phyloP scores from a whole-genome alignment of 2,888 invertebrate genomes.

The Thumatha senex region DNA sequence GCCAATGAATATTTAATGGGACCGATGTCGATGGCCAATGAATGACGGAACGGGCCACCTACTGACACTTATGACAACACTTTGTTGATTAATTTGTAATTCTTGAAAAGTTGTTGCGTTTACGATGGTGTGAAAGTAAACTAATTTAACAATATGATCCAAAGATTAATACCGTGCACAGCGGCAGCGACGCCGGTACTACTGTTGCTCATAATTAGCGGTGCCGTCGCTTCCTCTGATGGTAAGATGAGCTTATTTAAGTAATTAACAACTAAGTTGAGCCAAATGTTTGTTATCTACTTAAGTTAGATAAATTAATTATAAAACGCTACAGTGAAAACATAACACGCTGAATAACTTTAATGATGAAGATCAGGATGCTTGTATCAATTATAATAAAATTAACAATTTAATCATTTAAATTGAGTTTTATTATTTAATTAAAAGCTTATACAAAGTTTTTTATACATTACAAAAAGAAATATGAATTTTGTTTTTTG shows the following conservation, averaged over 20 bases:
- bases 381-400: neutral
- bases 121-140: constrained; percentile 64
- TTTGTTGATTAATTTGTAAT: constrained; percentile 59
- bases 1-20: constrained; percentile 75
- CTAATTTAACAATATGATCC: constrained; percentile 65
- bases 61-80: constrained; percentile 60
- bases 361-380: constrained; percentile 9
- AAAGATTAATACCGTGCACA: constrained; percentile 57
- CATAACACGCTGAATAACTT: constrained; percentile 17
- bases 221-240: constrained; percentile 62
- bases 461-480: too few relatives aligned
- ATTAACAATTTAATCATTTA: too few relatives aligned
- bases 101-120: constrained; percentile 59
- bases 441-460: too few relatives aligned
- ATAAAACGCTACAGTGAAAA: constrained; percentile 13
- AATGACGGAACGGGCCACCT: constrained; percentile 65
- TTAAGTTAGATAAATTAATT: constrained; percentile 21
- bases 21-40: constrained; percentile 65
- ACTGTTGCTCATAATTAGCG: constrained; percentile 58
- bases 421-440: too few relatives aligned
- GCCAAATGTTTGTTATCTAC: constrained; percentile 15
- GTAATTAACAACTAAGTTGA: constrained; percentile 29
- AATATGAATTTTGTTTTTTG: too few relatives aligned
- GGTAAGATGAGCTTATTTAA: constrained; percentile 59
- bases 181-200: constrained; percentile 53